Conservation (phyloP, 2,113 vertebrate species). For the Cyprinodon tularosa region DNA sequence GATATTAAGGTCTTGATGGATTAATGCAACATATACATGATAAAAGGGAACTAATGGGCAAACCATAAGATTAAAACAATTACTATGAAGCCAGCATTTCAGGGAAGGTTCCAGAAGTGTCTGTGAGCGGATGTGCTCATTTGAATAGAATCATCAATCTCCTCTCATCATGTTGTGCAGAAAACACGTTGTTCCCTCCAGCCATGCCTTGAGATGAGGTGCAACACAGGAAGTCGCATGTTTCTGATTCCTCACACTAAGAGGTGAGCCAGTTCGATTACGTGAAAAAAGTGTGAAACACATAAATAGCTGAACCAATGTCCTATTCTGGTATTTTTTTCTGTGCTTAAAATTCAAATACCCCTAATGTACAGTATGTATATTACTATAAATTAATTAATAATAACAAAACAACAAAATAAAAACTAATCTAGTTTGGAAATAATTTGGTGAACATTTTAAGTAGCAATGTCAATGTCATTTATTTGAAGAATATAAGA, state of each 20-base stretch:
- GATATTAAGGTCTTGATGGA: constrained; percentile 34
- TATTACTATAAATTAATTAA: no score
- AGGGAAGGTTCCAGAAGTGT: constrained; percentile 11
- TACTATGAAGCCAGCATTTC: constrained; percentile 24
- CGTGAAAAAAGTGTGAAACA: constrained; percentile 12
- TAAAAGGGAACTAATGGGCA: constrained; percentile 31
- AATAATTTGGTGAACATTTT: no score
- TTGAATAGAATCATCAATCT: constrained; percentile 38
- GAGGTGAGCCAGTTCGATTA: constrained; percentile 20
- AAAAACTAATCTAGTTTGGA: no score
- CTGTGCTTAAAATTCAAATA: no score
- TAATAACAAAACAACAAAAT: no score
- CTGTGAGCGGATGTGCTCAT: constrained; percentile 21
- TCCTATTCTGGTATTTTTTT: no score
- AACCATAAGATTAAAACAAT: constrained; percentile 51
- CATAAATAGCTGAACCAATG: background rate
- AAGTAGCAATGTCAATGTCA: no score
- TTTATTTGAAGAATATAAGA: no score
- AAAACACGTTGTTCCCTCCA: constrained; percentile 37
- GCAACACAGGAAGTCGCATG: constrained; percentile 38
- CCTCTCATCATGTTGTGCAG: constrained; percentile 28
- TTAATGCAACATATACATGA: constrained; percentile 27
- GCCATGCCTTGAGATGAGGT: constrained; percentile 53
- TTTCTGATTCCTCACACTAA: constrained; percentile 15
- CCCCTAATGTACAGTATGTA: no score